Evolutionary conservation across 2,113 vertebrate genomes (phyloP), one percentile per base, ranked within the genome.

Genomic region (Platichthys stellatus): DNA sequence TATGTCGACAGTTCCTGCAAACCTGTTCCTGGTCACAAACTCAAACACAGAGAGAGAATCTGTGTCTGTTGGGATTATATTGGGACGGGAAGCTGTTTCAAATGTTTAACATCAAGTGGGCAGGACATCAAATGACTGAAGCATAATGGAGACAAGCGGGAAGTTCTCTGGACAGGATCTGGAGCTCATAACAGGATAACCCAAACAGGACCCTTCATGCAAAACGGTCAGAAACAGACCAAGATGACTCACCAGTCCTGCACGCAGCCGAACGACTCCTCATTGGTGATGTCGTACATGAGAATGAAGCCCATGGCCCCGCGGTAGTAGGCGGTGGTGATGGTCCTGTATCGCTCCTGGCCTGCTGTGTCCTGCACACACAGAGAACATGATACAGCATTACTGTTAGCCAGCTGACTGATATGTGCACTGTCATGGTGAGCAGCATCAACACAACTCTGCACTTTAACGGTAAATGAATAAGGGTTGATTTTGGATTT

Each of bases 201-300:
- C 9, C 21, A 17, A 0, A 43, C 11, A 78, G n/a, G 26, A 15
- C 45, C 15, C 20, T 26, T 28, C 18, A 56, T 26, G 2, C 14
- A 47, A 66, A 40, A 40, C 6, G 7, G 31, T 70, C 62, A 45
- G 18, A 77, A 63, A 54, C 21, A 60, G 14, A 35, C 15, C n/a
- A 21, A 15, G 12, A 12, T 28, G 4, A 90, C 92, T 90, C 74
- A 93, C 92, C 92, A 93, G 82, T 93, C 92, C 84, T 93, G 92
- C 80, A 93, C 92, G 6, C 90, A 90, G 3, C 90, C 90, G 6
- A 93, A 93, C 20, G 92, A 93, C 86, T 93, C 92, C 71, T 93
- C 92, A 2, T 93, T 93, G 78, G 92, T 93, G 86, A 93, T 93
- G 83, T 93, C 92, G 13, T 93, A 93, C 92, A 93, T 93, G n/a